Percentiles rank a stretch among this genome's conserved stretches.
Conservation (phyloP, 2,113 vertebrate species). For the Eolophus roseicapilla region DNA sequence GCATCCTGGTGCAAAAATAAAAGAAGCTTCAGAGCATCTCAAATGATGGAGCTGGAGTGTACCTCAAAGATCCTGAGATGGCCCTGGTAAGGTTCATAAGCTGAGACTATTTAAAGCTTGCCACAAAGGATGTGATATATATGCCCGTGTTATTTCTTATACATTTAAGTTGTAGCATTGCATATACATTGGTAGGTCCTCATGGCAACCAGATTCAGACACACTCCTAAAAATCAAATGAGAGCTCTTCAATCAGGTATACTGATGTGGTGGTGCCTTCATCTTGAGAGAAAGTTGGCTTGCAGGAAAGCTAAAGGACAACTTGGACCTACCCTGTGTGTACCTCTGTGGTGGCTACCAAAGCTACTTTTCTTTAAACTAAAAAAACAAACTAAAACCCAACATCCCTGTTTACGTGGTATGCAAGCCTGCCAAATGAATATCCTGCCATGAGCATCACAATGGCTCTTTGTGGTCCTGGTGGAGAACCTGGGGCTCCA, state of each 20-base stretch:
- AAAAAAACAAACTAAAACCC: not conserved
- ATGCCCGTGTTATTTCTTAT: not conserved
- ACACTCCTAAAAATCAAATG: not conserved
- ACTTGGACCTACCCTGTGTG: not conserved
- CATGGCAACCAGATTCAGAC: not conserved
- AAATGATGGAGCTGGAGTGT: not conserved
- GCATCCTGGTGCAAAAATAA: not conserved
- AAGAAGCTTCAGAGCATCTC: not conserved
- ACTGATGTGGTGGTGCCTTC: not conserved
- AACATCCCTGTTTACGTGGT: not conserved
- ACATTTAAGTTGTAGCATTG: not conserved
- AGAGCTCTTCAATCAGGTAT: not conserved
- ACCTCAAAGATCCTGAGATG: not conserved
- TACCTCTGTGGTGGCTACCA: not conserved
- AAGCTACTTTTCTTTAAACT: not conserved
- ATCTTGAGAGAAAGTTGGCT: not conserved
- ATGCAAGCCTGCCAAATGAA: not conserved
- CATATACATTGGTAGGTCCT: not conserved
- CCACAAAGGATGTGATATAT: not conserved
- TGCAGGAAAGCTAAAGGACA: not conserved
- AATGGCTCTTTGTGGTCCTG: not conserved
- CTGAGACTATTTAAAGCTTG: not conserved
- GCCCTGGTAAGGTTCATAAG: not conserved
- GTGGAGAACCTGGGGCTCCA: not conserved
- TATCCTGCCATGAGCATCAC: not conserved